Evolutionary conservation across 2,888 invertebrate genomes (phyloP), one percentile per base, ranked within the genome.

Genomic region (Apantesis nais): DNA sequence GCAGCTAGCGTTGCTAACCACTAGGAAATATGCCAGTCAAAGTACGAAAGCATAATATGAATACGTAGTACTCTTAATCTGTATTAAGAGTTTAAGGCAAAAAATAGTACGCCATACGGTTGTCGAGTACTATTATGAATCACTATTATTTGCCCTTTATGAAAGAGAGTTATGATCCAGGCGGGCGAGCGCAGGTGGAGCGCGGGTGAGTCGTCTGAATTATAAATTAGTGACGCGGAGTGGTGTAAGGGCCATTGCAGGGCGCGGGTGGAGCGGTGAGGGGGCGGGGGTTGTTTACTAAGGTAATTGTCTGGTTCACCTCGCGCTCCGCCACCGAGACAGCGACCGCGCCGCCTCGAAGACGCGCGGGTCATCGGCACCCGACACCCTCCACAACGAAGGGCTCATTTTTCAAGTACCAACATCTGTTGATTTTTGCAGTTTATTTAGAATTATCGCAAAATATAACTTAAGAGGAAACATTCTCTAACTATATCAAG

Each of bases 281-380:
- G 14, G 65, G 16, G 29, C 4, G 16, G 16, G 29, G 58, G 58
- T 16, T 83, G 78, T 83, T 82, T 78, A 74, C 74, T 64, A 63
- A 78, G 77, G 75, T 82, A 79, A 81, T 83, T 80, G 80, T 77
- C 69, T 78, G 71, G 72, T 72, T 73, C 69, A 70, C 72, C 74
- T 68, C 68, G 58, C 48, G 64, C 37, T 34, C 34, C 34, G 39
- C 60, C 34, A 29, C 48, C 41, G 70, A 62, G 29, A 62, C 34
- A 37, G 39, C 39, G 55, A 37, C 39, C 55, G 22, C n/a, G 44
- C 44, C 62, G 16, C 62, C 55, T 16, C 67, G 22, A 22, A 8
- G 2, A 52, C 68, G 5, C 37, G 52, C 48, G 39, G 62, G 62
- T 52, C 52, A 5, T 31, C 7, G 63, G 19, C 63, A 22, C 44